A percentile compares a stretch with the other conserved stretches of the same genome.
phyloP scores from a whole-genome alignment of 2,797 vertebrate species.

The Hippoglossus hippoglossus region DNA sequence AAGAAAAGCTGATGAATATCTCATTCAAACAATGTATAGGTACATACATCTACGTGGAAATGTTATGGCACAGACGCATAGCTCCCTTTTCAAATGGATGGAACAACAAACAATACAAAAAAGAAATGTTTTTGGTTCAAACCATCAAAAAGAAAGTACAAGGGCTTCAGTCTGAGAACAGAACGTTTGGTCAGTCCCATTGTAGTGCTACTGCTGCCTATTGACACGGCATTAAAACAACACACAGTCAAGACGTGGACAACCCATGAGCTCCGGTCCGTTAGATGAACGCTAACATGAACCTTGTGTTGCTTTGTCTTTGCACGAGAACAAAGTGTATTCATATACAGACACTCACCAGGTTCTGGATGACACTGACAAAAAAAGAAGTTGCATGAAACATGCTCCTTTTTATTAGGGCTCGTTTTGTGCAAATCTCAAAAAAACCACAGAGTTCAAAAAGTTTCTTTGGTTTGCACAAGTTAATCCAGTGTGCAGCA shows the following conservation, averaged over 20 bases:
- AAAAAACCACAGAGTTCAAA: conserved; percentile 49
- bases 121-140: conserved; percentile 68
- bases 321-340: conserved; percentile 29
- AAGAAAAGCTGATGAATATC: conserved; percentile 67
- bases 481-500: conserved; percentile 55
- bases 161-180: conserved; percentile 59
- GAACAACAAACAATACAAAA: conserved; percentile 70
- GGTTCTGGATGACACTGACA: conserved; percentile 35
- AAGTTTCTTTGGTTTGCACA: conserved; percentile 79
- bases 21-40: conserved; percentile 70
- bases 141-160: conserved; percentile 61
- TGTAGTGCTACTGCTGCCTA: conserved; percentile 53
- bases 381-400: conserved; percentile 29
- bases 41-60: conserved; percentile 56
- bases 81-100: conserved; percentile 50
- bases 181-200: conserved; percentile 41
- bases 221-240: conserved; percentile 57
- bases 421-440: conserved; percentile 70
- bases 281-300: conserved; percentile 27
- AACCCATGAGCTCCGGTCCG: conserved; percentile 14
- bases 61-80: conserved; percentile 67
- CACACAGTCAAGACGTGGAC: conserved; percentile 22
- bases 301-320: conserved; percentile 32
- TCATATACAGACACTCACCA: conserved; percentile 31
- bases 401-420: conserved; percentile 44